These are phyloP conservation scores for Epinephelus awoara DNA, from an alignment of 2,797 vertebrate species.

Conservation along the genomic window DNA sequence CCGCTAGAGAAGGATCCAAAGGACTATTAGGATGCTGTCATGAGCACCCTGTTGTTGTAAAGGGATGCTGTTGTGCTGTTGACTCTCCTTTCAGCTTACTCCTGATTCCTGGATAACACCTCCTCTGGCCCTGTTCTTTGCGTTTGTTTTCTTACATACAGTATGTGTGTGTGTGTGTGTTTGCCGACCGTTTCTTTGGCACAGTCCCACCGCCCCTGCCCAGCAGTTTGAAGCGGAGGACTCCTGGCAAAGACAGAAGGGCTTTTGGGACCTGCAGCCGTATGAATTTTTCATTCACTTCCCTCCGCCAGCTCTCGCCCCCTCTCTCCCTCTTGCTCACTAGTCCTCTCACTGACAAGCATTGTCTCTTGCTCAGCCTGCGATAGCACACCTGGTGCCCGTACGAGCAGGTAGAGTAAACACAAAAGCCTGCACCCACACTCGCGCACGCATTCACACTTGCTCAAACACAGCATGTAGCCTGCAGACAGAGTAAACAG, in stretches of 20 bases:
- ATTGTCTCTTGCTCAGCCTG: conserved; percentile 68
- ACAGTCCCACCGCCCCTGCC: conserved; percentile 70
- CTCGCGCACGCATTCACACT: conserved; percentile 46
- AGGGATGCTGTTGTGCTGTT: conserved; percentile 55
- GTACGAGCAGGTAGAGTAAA: conserved; percentile 60
- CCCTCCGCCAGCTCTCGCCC: conserved; percentile 61
- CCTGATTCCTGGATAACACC: conserved; percentile 68
- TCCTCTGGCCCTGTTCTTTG: conserved; percentile 43
- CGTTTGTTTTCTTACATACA: conserved; percentile 19
- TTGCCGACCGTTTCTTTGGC: conserved; percentile 57
- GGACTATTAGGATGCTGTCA: conserved; percentile 45
- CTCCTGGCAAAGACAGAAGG: conserved; percentile 81
- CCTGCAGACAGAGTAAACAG: conserved; percentile 73
- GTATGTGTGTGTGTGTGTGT: conserved; percentile 23
- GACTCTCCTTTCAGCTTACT: conserved; percentile 55
- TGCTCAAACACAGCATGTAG: conserved; percentile 65
- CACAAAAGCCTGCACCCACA: conserved; percentile 45
- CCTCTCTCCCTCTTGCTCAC: conserved; percentile 32
- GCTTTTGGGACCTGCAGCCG: conserved; percentile 80
- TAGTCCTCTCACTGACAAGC: conserved; percentile 50
- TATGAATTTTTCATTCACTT: conserved; percentile 86
- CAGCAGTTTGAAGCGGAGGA: conserved; percentile 78
- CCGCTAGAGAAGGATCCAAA: conserved; percentile 7
- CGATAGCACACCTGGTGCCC: conserved; percentile 72
- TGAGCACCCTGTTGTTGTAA: conserved; percentile 53